Conservation (phyloP, 1,140 invertebrate genomes). For the Zeugodacus cucurbitae region DNA sequence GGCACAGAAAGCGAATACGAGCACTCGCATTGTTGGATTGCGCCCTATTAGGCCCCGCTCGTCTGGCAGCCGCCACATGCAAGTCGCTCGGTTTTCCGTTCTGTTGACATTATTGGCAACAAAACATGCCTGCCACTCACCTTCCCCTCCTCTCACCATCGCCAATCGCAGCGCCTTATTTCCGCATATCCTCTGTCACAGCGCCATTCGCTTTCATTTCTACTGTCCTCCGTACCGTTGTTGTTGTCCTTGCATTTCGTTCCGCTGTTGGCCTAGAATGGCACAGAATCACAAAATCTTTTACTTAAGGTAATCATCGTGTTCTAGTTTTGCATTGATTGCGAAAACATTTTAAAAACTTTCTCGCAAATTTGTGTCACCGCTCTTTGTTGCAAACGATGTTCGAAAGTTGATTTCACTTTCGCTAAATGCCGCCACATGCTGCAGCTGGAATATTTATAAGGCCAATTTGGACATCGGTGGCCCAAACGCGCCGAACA, state of each 20-base stretch:
- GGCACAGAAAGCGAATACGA: neutral
- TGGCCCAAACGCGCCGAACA: neutral
- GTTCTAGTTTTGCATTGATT: slow-evolving; percentile 29
- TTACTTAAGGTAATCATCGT: slow-evolving; percentile 19
- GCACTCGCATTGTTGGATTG: neutral
- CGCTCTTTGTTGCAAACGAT: neutral
- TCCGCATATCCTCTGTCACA: neutral
- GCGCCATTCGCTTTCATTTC: neutral
- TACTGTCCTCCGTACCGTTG: neutral
- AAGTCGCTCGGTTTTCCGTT: neutral
- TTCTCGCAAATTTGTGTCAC: neutral
- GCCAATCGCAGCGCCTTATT: neutral
- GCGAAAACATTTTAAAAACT: slow-evolving; percentile 16
- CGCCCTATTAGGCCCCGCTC: neutral
- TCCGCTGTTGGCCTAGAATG: neutral
- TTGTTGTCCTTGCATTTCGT: neutral
- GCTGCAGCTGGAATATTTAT: neutral
- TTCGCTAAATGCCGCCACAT: neutral
- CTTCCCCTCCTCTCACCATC: neutral
- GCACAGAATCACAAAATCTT: slow-evolving; percentile 21
- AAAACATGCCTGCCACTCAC: neutral
- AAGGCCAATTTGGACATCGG: neutral
- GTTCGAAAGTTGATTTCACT: neutral
- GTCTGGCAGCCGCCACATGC: neutral
- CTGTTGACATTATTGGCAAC: slow-evolving; percentile 28